phyloP scores from a whole-genome alignment of 2,113 vertebrate species.

The Vanacampus margaritifer region DNA sequence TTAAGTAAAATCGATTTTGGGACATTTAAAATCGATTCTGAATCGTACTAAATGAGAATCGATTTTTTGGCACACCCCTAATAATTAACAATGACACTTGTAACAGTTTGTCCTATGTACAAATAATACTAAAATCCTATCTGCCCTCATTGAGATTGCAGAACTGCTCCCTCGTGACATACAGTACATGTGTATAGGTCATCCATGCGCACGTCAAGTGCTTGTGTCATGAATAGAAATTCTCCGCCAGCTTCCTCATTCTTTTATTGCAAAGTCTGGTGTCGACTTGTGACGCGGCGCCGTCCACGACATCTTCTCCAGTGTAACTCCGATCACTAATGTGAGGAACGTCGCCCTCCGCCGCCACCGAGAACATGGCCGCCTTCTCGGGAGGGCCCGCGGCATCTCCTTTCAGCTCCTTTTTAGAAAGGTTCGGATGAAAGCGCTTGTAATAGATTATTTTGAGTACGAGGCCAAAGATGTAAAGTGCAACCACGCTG shows the following conservation, averaged over 20 bases:
- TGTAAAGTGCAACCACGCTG: background rate
- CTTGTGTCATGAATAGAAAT: constrained; percentile 52
- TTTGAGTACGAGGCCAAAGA: constrained; percentile 38
- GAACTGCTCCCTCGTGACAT: background rate
- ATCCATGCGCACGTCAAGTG: constrained; percentile 2
- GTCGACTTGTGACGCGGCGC: background rate
- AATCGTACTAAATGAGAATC: no score
- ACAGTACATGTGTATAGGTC: background rate
- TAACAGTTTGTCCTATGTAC: background rate
- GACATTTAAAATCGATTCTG: no score
- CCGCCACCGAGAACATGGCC: background rate
- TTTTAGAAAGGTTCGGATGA: constrained; percentile 47
- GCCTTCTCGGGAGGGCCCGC: background rate
- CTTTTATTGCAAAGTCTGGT: constrained; percentile 31
- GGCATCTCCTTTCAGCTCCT: background rate
- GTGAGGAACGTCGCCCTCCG: background rate
- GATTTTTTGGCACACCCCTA: no score
- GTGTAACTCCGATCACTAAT: background rate
- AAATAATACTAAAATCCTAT: background rate
- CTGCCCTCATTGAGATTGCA: background rate
- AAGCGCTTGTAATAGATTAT: constrained; percentile 47
- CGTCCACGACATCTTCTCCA: fast-evolving
- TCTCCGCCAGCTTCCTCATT: constrained; percentile 55
- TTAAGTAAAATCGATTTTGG: no score
- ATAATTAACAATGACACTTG: background rate